Evolutionary conservation across 2,113 vertebrate species (phyloP).

Genomic region (Phrynocephalus versicolor): DNA sequence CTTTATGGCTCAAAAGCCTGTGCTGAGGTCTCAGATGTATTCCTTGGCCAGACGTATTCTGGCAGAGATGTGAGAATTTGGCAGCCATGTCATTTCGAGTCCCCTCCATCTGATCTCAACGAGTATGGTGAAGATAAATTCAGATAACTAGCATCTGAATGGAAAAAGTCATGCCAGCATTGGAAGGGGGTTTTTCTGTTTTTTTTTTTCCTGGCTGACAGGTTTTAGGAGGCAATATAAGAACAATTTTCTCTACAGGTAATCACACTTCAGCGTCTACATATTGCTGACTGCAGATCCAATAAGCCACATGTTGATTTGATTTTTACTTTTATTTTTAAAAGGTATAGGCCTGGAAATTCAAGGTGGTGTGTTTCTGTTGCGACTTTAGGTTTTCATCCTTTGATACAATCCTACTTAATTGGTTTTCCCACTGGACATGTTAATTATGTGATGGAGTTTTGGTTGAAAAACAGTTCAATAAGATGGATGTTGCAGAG

Average conservation of each 20-base stretch:
- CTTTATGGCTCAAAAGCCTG: not conserved
- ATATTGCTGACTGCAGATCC: not conserved
- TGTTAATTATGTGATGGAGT: conserved; percentile 41
- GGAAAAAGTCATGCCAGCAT: not conserved
- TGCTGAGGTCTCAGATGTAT: not conserved
- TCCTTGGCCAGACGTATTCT: not conserved
- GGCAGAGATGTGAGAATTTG: not conserved
- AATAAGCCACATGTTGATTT: not conserved
- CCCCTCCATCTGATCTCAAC: not conserved
- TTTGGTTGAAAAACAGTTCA: conserved; percentile 42
- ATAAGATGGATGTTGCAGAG: conserved; percentile 34
- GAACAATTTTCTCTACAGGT: conserved; percentile 3
- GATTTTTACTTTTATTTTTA: not conserved
- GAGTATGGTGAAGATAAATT: not conserved
- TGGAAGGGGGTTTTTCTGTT: no score
- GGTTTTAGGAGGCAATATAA: conserved; percentile 1
- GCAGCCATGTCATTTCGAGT: not conserved
- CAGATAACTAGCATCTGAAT: not conserved
- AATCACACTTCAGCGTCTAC: not conserved
- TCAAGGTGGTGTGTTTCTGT: not conserved
- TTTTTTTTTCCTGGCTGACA: not conserved
- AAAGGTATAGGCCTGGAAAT: conserved; percentile 4
- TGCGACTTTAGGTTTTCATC: conserved; percentile 47
- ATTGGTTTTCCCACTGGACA: conserved; percentile 54
- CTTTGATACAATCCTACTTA: conserved; percentile 44